Base-by-base conservation (phyloP, 92 coral and sea anemone species). In the Porites lobata region DNA sequence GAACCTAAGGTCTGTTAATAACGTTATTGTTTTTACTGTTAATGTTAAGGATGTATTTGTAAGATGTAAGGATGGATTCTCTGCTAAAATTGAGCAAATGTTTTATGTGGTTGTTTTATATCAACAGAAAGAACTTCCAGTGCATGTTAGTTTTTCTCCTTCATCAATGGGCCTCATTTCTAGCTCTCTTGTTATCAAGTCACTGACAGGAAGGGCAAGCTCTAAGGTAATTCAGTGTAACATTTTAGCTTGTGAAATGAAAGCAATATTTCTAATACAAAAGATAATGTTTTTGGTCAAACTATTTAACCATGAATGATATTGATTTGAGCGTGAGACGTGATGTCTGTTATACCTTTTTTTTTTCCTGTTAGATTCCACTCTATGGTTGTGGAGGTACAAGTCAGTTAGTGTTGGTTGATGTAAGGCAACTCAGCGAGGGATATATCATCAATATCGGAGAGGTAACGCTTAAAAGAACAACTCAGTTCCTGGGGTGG, bases 351-450 rank as follows among this genome's bases (percentile, higher is more conserved):
- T 0, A 8, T 14, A 9, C 11, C 13, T 11, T 0, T 14, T 21
- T 21, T 14, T 3, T 50, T 26, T 71, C 65, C 22, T 22, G 61
- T 3, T 75, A 98, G 99, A 93, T 98, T 11, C 99, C 98, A 22
- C 79, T 98, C 57, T 93, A 94, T 91, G 98, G 98, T n/a, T 95
- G 96, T 83, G 99, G 99, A 5, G 99, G 99, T 20, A 92, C 96
- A 50, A 96, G 99, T 79, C 89, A 94, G 57, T 91, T 98, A 72
- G 94, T 92, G 22, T 71, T 98, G 59, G 92, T 85, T 54, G 98
- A 96, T 73, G 87, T 93, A 24, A 92, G 93, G 54, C 96, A 98
- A 89, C 95, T 95, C 2, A 92, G 96, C 73, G 96, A 98, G 56
- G 98, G 98, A 50, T 98, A 92, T 68, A 83, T 92, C 53, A 92